Conservation (phyloP, 2,888 invertebrate species). For the Heliconius erato region DNA sequence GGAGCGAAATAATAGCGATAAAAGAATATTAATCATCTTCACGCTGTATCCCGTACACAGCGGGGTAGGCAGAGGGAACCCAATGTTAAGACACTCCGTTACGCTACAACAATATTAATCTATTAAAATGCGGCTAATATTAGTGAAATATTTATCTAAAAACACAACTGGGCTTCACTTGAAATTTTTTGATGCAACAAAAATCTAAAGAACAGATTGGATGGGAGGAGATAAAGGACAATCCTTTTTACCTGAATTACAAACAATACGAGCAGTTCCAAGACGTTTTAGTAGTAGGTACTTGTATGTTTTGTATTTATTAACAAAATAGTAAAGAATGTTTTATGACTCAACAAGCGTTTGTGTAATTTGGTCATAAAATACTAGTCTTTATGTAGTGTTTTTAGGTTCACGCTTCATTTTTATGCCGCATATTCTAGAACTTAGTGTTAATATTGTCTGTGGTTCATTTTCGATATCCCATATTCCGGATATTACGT, state of each 20-base stretch:
- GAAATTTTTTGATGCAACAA: neutral
- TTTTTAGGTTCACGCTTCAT: neutral
- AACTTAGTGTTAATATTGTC: no score
- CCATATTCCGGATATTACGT: no score
- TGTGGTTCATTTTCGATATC: no score
- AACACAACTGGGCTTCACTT: neutral
- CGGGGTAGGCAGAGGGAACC: no score
- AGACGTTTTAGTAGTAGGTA: neutral
- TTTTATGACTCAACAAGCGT: constrained; percentile 16
- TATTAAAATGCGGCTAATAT: neutral
- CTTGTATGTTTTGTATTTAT: constrained; percentile 20
- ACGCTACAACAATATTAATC: neutral
- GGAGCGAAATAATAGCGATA: no score
- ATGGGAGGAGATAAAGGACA: constrained; percentile 2
- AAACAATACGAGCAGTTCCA: constrained; percentile 1
- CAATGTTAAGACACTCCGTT: no score
- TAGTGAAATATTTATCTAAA: neutral
- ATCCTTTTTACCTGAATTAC: constrained; percentile 14
- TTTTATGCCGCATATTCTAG: no score
- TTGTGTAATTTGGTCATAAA: neutral
- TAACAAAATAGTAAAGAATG: constrained; percentile 9
- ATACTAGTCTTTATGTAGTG: neutral
- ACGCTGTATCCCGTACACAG: no score
- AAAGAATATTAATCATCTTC: no score
- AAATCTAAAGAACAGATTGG: constrained; percentile 6